phyloP scores from a whole-genome alignment of 2,113 vertebrate genomes.

The Orcinus orca region DNA sequence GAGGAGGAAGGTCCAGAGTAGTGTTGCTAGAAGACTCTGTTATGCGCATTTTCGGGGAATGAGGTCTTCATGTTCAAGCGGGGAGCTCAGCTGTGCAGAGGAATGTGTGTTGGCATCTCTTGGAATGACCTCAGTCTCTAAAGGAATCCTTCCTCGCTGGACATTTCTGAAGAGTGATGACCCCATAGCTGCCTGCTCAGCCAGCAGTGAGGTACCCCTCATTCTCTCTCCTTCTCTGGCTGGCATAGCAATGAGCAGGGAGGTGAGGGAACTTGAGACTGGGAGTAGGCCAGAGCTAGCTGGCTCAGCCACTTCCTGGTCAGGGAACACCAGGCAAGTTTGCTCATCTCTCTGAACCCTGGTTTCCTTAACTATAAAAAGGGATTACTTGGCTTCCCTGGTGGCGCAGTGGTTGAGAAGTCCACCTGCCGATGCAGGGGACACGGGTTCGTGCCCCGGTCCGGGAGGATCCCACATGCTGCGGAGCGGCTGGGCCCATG shows the following conservation, averaged over 20 bases:
- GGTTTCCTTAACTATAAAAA: neutral
- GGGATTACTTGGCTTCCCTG: neutral
- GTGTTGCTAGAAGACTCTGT: neutral
- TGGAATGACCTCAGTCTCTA: conserved; percentile 44
- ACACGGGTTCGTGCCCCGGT: too few species aligned
- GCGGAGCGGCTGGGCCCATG: too few species aligned
- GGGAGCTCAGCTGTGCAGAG: neutral
- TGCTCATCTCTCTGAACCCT: neutral
- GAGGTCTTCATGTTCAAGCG: neutral
- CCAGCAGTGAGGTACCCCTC: neutral
- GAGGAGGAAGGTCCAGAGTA: fast-evolving
- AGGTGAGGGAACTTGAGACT: neutral
- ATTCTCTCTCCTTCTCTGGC: neutral
- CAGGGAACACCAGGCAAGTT: neutral
- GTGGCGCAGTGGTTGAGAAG: too few species aligned
- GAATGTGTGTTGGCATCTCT: conserved; percentile 35
- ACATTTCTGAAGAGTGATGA: conserved; percentile 33
- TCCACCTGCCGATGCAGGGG: too few species aligned
- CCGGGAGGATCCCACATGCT: too few species aligned
- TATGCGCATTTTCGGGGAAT: neutral
- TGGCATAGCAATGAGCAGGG: neutral
- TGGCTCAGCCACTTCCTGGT: neutral
- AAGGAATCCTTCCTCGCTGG: neutral
- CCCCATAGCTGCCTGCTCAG: neutral
- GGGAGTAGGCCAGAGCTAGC: neutral